Evolutionary conservation across 2,888 invertebrate genomes (phyloP).

Genomic region (Lasius fuliginosus): DNA sequence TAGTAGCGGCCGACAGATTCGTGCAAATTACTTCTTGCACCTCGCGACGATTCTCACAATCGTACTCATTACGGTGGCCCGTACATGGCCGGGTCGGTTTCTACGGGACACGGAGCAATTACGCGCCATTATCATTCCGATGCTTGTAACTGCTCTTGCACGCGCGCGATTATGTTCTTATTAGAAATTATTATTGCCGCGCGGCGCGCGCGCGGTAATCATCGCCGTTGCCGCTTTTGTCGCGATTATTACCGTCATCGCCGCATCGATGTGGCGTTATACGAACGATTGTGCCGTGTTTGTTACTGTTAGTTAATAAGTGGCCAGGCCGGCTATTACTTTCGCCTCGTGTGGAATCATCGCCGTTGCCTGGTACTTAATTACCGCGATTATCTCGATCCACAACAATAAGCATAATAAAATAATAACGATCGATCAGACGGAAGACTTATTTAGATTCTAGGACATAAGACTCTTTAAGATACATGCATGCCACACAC

Average conservation of each 20-base stretch:
- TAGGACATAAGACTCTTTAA: background rate
- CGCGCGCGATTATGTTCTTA: slow-evolving; percentile 67
- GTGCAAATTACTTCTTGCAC: slow-evolving; percentile 72
- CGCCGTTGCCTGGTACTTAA: slow-evolving; percentile 30
- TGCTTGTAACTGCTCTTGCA: slow-evolving; percentile 56
- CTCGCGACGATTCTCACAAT: slow-evolving; percentile 67
- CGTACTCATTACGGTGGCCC: slow-evolving; percentile 67
- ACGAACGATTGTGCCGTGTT: slow-evolving; percentile 6
- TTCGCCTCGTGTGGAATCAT: slow-evolving; percentile 16
- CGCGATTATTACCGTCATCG: slow-evolving; percentile 56
- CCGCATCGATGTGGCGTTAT: slow-evolving; percentile 19
- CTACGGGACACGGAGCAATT: slow-evolving; percentile 64
- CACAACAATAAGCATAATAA: slow-evolving; percentile 33
- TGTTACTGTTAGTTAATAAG: slow-evolving; percentile 38
- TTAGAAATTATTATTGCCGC: slow-evolving; percentile 65
- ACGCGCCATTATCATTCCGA: slow-evolving; percentile 68
- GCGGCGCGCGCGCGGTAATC: slow-evolving; percentile 50
- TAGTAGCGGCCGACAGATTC: slow-evolving; percentile 43
- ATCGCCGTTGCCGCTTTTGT: slow-evolving; percentile 62
- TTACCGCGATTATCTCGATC: slow-evolving; percentile 38
- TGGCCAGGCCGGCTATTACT: slow-evolving; percentile 28
- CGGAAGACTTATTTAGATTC: slow-evolving; percentile 31
- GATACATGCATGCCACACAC: background rate
- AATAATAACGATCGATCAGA: slow-evolving; percentile 17
- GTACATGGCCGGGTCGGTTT: slow-evolving; percentile 48